Evolutionary conservation across 2,888 invertebrate species (phyloP), one percentile per base, ranked within the genome.

Genomic region (Hedya salicella): DNA sequence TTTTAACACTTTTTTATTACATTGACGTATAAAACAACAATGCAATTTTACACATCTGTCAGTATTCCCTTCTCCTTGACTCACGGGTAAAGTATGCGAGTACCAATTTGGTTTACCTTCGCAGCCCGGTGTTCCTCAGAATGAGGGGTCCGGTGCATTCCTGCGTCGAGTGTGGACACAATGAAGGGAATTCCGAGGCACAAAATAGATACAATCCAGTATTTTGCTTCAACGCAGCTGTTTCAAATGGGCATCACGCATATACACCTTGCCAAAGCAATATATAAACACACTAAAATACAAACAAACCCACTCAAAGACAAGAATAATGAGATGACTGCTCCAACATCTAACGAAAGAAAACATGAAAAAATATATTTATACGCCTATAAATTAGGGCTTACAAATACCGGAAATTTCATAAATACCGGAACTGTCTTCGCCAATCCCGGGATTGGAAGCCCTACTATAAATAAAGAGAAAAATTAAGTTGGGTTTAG

Each of bases 61-160:
- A 53, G 48, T 32, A 40, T 49, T n/a, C 14, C 19, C 52, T 42
- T 44, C 36, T 19, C 17, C 61, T 67, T 72, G 73, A 76, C 72
- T 73, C 74, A 75, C 74, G 72, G 71, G 69, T 66, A 63, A 77
- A 78, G 74, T 76, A 78, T 75, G 71, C 70, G 65, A 63, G 67
- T 64, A 52, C 42, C 71, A 70, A 74, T 70, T 73, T 72, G 61
- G 69, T 73, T 68, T 73, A 65, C 63, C 72, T 69, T 70, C 71
- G 68, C 76, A 75, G 78, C 76, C 73, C 81, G 78, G 75, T 77
- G 80, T 84, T 78, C 81, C 79, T 76, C 76, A 83, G 78, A 79
- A 80, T 76, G 75, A 49, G 76, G 76, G 75, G 76, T 76, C 79
- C 77, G 75, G 73, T 78, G 79, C 85, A 89, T 89, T 87, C 87